These are phyloP conservation scores for Calosoma granatense DNA, from an alignment of 1,140 invertebrate species.

Conservation along the genomic window DNA sequence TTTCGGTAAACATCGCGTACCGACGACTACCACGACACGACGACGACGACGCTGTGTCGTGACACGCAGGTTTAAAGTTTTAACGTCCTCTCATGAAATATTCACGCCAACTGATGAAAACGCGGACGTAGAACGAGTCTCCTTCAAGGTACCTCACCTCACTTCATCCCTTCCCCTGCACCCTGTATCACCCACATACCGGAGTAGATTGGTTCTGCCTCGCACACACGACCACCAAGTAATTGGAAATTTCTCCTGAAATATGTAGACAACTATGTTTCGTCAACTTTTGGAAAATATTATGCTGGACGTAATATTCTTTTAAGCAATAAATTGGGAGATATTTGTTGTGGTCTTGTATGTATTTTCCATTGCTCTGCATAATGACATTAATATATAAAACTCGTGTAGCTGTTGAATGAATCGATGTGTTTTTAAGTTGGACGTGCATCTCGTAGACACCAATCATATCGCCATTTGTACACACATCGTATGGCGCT, in stretches of 20 bases:
- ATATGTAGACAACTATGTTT: no score
- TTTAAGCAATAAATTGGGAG: no score
- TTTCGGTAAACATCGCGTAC: no score
- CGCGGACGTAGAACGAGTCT: background rate
- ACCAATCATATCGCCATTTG: background rate
- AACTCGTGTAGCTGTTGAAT: no score
- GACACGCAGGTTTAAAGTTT: slow-evolving; percentile 3
- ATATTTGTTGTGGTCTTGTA: no score
- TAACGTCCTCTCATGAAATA: slow-evolving; percentile 8
- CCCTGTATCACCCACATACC: background rate
- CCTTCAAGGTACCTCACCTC: background rate
- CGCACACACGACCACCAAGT: background rate
- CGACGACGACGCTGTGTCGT: background rate
- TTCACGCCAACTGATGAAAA: slow-evolving; percentile 1
- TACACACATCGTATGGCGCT: no score
- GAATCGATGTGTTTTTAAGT: no score
- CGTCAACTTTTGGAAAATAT: no score
- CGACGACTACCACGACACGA: background rate
- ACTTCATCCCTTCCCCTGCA: background rate
- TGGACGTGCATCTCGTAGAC: background rate
- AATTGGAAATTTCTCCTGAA: background rate
- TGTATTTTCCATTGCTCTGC: no score
- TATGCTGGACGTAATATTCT: no score
- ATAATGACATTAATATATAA: no score
- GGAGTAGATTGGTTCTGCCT: background rate